Conservation (phyloP, 2,797 vertebrate species). For the Gastrophryne carolinensis region DNA sequence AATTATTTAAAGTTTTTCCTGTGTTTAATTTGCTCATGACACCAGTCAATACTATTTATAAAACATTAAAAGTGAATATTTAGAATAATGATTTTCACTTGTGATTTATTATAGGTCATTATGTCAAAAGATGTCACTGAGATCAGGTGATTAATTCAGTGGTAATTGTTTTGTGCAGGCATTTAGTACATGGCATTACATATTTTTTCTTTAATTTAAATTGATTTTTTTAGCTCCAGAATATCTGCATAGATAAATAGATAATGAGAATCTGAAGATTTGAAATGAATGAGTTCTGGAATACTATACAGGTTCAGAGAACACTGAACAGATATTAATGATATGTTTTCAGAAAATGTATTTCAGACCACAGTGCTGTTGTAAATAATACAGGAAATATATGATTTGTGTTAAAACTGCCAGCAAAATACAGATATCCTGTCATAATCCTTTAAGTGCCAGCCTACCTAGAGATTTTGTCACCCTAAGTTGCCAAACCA, state of each 20-base stretch:
- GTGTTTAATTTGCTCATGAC: conserved; percentile 64
- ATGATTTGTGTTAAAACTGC: too few species aligned
- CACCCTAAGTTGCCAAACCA: too few species aligned
- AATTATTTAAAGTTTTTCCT: conserved; percentile 63
- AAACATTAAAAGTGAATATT: conserved; percentile 72
- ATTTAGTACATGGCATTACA: neutral
- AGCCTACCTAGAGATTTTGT: too few species aligned
- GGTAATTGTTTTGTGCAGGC: conserved; percentile 6
- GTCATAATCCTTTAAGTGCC: too few species aligned
- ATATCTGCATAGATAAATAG: neutral
- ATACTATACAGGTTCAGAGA: neutral
- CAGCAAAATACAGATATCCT: too few species aligned
- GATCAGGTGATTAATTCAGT: conserved; percentile 7
- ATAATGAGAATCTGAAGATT: neutral
- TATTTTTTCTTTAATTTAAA: neutral
- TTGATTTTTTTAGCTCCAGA: neutral
- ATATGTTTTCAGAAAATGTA: too few species aligned
- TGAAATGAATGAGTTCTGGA: neutral
- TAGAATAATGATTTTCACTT: conserved; percentile 70
- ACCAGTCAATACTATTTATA: conserved; percentile 73
- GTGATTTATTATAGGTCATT: conserved; percentile 67
- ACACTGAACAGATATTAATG: too few species aligned
- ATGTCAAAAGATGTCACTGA: neutral
- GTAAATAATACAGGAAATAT: too few species aligned
- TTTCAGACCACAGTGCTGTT: too few species aligned